A percentile compares a stretch with the other conserved stretches of the same genome.
Evolutionary conservation across 2,888 invertebrate species (phyloP).

Genomic region (Phaonia tiefii): DNA sequence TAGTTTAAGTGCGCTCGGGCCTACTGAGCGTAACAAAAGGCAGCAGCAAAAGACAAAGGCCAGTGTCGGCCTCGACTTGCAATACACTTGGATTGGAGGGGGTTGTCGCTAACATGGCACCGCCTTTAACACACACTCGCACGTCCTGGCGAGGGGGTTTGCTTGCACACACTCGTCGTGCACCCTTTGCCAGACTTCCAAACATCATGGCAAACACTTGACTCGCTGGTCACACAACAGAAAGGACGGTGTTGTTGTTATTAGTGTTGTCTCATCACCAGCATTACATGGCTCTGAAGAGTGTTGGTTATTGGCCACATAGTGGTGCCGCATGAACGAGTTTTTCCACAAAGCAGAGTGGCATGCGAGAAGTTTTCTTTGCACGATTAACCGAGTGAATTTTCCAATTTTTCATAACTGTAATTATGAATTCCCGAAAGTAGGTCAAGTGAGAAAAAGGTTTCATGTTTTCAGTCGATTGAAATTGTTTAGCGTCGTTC

Average conservation of each 20-base stretch:
- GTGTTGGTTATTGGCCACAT: slow-evolving; percentile 63
- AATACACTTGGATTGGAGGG: too few relatives aligned
- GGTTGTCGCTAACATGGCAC: too few relatives aligned
- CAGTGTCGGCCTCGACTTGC: background rate
- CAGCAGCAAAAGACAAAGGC: slow-evolving; percentile 1
- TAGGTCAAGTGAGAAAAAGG: slow-evolving; percentile 39
- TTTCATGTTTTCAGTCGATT: slow-evolving; percentile 16
- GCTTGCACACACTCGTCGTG: too few relatives aligned
- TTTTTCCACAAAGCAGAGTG: slow-evolving; percentile 17
- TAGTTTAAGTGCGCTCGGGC: background rate
- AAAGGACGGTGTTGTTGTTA: too few relatives aligned
- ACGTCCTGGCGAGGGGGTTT: too few relatives aligned
- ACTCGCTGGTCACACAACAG: too few relatives aligned
- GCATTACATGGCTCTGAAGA: background rate
- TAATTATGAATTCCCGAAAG: slow-evolving; percentile 41
- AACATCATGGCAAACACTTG: too few relatives aligned
- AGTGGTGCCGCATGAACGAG: slow-evolving; percentile 60
- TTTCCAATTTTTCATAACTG: slow-evolving; percentile 24
- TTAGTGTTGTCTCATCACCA: too few relatives aligned
- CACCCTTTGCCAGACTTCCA: too few relatives aligned
- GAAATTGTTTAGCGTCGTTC: slow-evolving; percentile 5
- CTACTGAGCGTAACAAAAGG: background rate
- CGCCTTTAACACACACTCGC: too few relatives aligned
- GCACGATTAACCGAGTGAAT: background rate
- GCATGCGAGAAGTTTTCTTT: background rate